These are phyloP conservation scores for Drosophila subquinaria DNA, from an alignment of 2,888 invertebrate species.

Conservation along the genomic window DNA sequence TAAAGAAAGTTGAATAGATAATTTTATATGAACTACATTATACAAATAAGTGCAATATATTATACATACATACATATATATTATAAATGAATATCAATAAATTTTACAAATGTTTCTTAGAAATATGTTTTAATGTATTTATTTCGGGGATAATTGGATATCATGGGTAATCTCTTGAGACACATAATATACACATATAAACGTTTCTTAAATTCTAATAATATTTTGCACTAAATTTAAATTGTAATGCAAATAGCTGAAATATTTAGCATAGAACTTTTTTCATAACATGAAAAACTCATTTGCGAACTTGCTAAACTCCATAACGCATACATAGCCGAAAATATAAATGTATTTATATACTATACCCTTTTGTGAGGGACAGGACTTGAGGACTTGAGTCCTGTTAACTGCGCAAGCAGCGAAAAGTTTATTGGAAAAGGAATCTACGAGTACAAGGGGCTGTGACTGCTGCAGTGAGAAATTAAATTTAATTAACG, in stretches of 20 bases:
- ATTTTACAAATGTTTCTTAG: constrained; percentile 66
- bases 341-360: constrained; percentile 25
- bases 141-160: neutral
- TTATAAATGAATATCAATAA: constrained; percentile 52
- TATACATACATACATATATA: constrained; percentile 37
- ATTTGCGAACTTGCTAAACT: constrained; percentile 44
- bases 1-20: constrained; percentile 48
- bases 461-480: constrained; percentile 45
- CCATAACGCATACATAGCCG: constrained; percentile 28
- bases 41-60: constrained; percentile 56
- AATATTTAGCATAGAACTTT: constrained; percentile 35
- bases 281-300: constrained; percentile 48
- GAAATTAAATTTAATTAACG: constrained; percentile 65
- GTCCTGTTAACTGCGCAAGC: constrained; percentile 13
- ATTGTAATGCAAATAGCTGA: constrained; percentile 7
- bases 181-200: no score
- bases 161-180: neutral
- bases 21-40: constrained; percentile 60
- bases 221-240: constrained; percentile 1
- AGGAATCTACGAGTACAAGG: constrained; percentile 20
- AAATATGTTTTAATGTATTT: constrained; percentile 26
- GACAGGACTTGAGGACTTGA: constrained; percentile 5
- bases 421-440: constrained; percentile 43
- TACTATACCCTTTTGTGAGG: constrained; percentile 17
- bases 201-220: neutral